Base-by-base conservation (phyloP, 2,888 invertebrate genomes). In the Dynastes hyllus region DNA sequence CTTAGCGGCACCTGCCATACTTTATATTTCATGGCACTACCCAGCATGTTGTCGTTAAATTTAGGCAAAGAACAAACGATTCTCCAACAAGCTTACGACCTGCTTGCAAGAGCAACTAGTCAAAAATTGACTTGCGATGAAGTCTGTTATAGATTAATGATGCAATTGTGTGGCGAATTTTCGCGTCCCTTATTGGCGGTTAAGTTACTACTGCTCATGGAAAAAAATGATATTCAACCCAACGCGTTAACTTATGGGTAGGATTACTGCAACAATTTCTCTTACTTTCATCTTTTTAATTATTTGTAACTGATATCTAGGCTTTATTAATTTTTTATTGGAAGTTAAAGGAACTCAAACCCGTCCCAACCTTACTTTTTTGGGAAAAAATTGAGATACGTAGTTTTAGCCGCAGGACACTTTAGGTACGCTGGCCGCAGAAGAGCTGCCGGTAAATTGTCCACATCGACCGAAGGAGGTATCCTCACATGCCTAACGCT, bases 201-300 rank as follows among this genome's bases (percentile, higher is more conserved):
- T 0, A 97, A 97, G 86, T 90, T 97, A 69, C 90, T 97, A 84
- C 95, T 96, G 86, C 92, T 97, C 65, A 98, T 98, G 97, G 97
- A 97, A 88, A 93, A 96, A 27, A 95, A 95, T 55, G 97, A 97
- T 0, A 92, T 99, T 55, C 97, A 97, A 86, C 98, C 98, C 0
- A 99, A 99, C 88, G 99, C 99, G 9, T 93, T 99, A 75, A 99
- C 99, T 0, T 99, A 99, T 86, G 99, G 99, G 84, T 95, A 90
- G 89, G 87, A 29, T 71, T 53, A 45, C 45, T 11, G 45, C 29
- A 29, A 22, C n/a, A 67, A 22, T 45, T 32, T 61, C 32, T 70
- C 61, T 63, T 65, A 53, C 0, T 22, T 37, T 66, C 27, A 45
- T 61, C 58, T 58, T 78, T 32, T 6, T 78, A 32, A 9, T n/a